Evolutionary conservation across 2,888 invertebrate genomes (phyloP).

Genomic region (Mimachlamys varia): DNA sequence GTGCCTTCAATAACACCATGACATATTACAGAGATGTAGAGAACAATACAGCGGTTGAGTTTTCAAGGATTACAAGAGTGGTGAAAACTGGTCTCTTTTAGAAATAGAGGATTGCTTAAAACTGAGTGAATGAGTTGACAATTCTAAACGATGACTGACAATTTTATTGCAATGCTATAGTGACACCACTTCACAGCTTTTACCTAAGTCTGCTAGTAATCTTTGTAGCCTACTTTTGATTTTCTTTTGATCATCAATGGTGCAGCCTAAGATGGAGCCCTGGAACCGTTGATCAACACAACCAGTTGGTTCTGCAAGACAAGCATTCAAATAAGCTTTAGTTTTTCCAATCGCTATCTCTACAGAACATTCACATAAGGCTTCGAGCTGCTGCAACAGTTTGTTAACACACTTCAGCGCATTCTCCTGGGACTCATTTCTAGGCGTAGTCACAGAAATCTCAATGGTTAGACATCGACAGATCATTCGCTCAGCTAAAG

Average conservation of each 20-base stretch:
- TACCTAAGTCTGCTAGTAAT: background rate
- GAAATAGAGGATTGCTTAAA: too few relatives aligned
- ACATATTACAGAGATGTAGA: too few relatives aligned
- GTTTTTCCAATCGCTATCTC: constrained; percentile 48
- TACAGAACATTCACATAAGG: background rate
- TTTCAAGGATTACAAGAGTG: too few relatives aligned
- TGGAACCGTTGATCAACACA: constrained; percentile 81
- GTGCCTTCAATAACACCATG: too few relatives aligned
- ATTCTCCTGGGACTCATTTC: constrained; percentile 79
- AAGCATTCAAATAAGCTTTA: constrained; percentile 80
- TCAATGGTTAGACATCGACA: constrained; percentile 80
- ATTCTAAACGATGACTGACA: constrained; percentile 7
- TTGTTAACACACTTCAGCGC: constrained; percentile 77
- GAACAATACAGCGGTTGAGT: too few relatives aligned
- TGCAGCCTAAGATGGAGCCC: constrained; percentile 79
- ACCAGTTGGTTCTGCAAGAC: constrained; percentile 78
- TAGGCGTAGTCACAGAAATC: constrained; percentile 77
- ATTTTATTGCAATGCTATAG: background rate
- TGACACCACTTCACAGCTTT: background rate
- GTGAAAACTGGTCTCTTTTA: too few relatives aligned
- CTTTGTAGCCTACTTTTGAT: constrained; percentile 61
- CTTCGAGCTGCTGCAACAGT: constrained; percentile 73
- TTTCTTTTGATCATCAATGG: constrained; percentile 82
- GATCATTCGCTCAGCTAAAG: constrained; percentile 79
- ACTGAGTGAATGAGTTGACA: too few relatives aligned